phyloP scores from a whole-genome alignment of 2,797 vertebrate species.

The Setipinna tenuifilis region DNA sequence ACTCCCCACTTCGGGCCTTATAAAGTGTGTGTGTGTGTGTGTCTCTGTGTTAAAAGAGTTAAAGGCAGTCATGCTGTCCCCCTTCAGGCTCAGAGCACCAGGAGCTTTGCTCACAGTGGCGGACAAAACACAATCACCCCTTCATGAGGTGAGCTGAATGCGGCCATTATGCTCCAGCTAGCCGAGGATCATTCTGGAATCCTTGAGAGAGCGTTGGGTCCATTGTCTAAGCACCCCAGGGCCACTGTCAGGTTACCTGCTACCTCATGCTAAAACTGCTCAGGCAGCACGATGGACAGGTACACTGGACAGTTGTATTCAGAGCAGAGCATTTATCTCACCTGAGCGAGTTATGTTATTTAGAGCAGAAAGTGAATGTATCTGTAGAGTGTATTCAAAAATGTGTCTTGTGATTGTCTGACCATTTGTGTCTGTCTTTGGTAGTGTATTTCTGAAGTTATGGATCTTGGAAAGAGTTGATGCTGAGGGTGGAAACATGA shows the following conservation, averaged over 20 bases:
- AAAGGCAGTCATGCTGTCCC: neutral
- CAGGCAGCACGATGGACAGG: slow-evolving; percentile 27
- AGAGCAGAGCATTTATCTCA: neutral
- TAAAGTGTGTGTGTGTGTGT: neutral
- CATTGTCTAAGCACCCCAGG: neutral
- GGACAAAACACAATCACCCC: slow-evolving; percentile 48
- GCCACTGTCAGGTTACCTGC: slow-evolving; percentile 40
- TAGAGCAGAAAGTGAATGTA: neutral
- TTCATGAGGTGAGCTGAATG: slow-evolving; percentile 53
- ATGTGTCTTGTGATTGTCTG: neutral
- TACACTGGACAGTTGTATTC: neutral
- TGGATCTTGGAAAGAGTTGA: neutral
- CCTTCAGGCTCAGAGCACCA: neutral
- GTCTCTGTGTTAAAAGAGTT: neutral
- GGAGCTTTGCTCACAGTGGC: slow-evolving; percentile 32
- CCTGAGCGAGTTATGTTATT: neutral
- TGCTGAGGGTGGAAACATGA: neutral
- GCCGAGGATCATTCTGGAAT: slow-evolving; percentile 25
- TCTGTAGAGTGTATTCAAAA: no score
- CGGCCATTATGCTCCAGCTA: slow-evolving; percentile 50
- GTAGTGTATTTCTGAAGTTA: neutral
- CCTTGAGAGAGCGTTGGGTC: slow-evolving; percentile 30
- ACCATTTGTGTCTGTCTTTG: neutral
- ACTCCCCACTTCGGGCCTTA: neutral
- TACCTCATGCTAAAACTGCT: slow-evolving; percentile 39